Evolutionary conservation across 1,140 invertebrate genomes (phyloP).

Genomic region (Drosophila ogumai): DNA sequence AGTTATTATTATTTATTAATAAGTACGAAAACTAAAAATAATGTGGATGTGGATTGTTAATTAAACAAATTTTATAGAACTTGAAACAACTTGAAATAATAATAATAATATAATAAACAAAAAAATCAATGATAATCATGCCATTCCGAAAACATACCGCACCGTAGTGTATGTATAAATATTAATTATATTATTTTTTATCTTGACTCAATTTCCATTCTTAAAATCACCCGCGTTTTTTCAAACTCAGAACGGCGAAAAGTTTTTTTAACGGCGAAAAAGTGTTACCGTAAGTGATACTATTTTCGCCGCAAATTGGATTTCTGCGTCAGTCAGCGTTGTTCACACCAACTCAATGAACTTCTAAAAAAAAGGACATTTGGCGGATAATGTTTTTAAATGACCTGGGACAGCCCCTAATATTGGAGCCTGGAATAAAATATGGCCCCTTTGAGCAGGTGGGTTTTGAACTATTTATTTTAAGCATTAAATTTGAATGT

Average conservation of each 20-base stretch:
- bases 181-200: too few species aligned
- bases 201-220: too few species aligned
- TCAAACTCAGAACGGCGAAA: background rate
- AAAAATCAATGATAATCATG: too few species aligned
- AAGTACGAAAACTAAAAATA: too few species aligned
- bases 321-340: background rate
- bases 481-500: background rate
- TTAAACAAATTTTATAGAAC: too few species aligned
- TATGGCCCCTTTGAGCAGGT: conserved; percentile 50
- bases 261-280: background rate
- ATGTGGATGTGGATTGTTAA: too few species aligned
- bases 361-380: background rate
- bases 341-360: background rate
- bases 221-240: background rate
- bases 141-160: too few species aligned
- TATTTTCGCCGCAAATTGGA: background rate
- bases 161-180: too few species aligned
- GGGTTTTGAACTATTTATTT: background rate
- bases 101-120: too few species aligned
- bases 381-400: conserved; percentile 67
- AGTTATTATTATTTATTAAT: too few species aligned
- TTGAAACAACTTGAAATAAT: too few species aligned
- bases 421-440: conserved; percentile 27
- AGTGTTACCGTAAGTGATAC: background rate
- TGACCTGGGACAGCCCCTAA: conserved; percentile 56